Conservation (phyloP, 2,113 vertebrate species). For the Otus sunia region DNA sequence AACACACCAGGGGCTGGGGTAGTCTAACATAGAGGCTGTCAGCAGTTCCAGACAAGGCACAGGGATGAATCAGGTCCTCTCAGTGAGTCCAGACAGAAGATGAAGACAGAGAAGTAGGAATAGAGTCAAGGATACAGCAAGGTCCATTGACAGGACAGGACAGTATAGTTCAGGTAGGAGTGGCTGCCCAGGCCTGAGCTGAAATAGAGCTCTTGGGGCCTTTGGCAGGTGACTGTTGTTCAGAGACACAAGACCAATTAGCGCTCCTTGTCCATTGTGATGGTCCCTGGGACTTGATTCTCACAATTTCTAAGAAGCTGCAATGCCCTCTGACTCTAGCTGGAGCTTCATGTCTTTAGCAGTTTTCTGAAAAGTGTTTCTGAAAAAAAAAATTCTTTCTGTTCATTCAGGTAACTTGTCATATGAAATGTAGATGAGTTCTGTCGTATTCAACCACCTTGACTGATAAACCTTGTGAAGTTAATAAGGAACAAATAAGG, state of each 20-base stretch:
- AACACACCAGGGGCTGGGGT: fast-evolving
- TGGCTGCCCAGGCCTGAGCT: background rate
- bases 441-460: background rate
- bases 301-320: background rate
- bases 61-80: background rate
- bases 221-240: background rate
- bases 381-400: background rate
- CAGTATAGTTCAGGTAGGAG: background rate
- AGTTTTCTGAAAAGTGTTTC: background rate
- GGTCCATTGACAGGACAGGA: background rate
- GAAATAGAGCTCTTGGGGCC: background rate
- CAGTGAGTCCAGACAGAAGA: background rate
- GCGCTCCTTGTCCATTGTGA: background rate
- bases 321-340: background rate
- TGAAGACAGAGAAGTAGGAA: background rate
- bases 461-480: background rate
- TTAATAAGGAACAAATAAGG: background rate
- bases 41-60: background rate
- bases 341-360: background rate
- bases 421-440: background rate
- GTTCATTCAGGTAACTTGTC: background rate
- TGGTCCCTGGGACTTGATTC: background rate
- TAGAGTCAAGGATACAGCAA: fast-evolving
- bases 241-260: background rate
- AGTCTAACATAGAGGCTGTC: background rate